Evolutionary conservation across 1,140 invertebrate species (phyloP), one percentile per base, ranked within the genome.

Genomic region (Hydropsyche tenuis): DNA sequence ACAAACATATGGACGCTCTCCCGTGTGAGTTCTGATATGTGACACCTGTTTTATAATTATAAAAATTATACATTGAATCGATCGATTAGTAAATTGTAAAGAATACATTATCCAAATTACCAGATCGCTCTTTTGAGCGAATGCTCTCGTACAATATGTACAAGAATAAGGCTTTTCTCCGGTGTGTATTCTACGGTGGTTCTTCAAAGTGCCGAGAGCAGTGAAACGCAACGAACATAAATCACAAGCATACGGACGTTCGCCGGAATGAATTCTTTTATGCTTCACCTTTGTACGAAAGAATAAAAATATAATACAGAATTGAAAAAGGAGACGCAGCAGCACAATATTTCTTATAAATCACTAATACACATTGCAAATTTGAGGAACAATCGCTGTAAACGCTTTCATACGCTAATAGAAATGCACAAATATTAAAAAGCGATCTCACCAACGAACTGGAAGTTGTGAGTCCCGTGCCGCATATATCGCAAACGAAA

Each of bases 1-100:
- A 81, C 95, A 97, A 37, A 90, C 88, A 79, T 91, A 95, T 0
- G 94, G 93, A 43, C 93, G 85, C 77, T 96, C 92, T 0, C 94
- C 91, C 0, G 92, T 93, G 76, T 95, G 93, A 5, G 90, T 92
- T 0, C 93, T 86, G 80, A 94, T 87, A 80, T 96, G 94, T 22
- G 92, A 60, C 1, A 60, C 56, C 56, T 60, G 9, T 4, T 37
- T 37, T 25, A 25, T 6, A 51, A 51, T 11, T 51, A 88, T 56
- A 64, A 4, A 30, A n/a, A 64, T 64, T 4, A 64, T 64, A 11
- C 16, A 30, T 25, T 27, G 3, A 64, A 18, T 27, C 3, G 25
- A 37, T 64, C n/a, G 4, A 7, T 46, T 20, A 18, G 20, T 6
- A 23, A 22, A 56, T 60, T 60, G 12, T 9, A 20, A 60, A 23